Evolutionary conservation across 2,888 invertebrate species (phyloP).

Genomic region (Terebella lapidaria): DNA sequence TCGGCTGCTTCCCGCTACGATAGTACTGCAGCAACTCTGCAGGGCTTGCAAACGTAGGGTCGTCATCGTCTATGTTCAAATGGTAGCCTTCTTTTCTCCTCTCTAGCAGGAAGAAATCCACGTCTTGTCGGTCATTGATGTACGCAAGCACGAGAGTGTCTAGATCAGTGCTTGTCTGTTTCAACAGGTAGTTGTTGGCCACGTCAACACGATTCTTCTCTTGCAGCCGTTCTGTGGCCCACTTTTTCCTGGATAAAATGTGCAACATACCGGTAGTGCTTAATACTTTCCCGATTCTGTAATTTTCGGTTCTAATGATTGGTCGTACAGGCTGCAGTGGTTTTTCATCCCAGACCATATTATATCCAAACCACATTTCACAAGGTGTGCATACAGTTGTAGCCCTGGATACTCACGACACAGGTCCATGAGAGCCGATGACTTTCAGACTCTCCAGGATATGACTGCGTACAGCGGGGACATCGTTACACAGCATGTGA

Average conservation of each 20-base stretch:
- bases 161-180: not conserved
- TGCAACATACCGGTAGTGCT: too few relatives aligned
- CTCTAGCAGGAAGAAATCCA: not conserved
- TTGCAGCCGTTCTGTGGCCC: not conserved
- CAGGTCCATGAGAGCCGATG: not conserved
- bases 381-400: too few relatives aligned
- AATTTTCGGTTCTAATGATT: too few relatives aligned
- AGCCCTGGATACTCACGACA: not conserved
- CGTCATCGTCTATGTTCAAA: too few relatives aligned
- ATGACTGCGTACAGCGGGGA: not conserved
- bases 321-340: too few relatives aligned
- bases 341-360: too few relatives aligned
- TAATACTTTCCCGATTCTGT: too few relatives aligned
- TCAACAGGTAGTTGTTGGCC: constrained; percentile 1
- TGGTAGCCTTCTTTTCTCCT: not conserved
- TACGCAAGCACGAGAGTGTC: not conserved
- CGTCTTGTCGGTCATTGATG: not conserved
- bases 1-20: not conserved
- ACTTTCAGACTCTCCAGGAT: not conserved
- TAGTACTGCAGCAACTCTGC: not conserved
- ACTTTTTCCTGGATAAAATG: too few relatives aligned
- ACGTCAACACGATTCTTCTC: not conserved
- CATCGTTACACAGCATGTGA: not conserved
- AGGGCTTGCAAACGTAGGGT: not conserved
- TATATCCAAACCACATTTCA: too few relatives aligned